phyloP scores from a whole-genome alignment of 2,113 vertebrate species.

The Erpornis zantholeuca region DNA sequence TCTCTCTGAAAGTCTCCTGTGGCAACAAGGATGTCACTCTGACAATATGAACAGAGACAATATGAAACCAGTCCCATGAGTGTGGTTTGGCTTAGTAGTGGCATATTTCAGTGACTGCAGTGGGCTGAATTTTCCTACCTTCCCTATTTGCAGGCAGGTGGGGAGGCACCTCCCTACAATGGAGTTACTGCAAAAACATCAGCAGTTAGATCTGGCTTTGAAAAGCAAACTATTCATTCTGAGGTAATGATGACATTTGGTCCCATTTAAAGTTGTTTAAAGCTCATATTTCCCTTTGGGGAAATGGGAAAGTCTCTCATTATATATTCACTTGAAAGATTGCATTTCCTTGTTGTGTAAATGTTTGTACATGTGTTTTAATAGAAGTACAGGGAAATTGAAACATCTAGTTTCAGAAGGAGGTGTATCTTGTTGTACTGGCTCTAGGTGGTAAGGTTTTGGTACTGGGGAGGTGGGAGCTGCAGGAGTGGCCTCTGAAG shows the following conservation, averaged over 20 bases:
- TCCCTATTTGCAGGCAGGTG: not conserved
- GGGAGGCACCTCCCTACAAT: not conserved
- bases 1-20: not conserved
- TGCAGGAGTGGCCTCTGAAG: not conserved
- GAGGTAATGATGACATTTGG: not conserved
- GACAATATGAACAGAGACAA: not conserved
- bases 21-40: not conserved
- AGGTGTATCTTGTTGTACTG: not conserved
- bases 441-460: not conserved
- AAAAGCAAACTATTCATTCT: not conserved
- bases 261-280: not conserved
- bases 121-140: not conserved
- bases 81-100: no score
- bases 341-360: not conserved
- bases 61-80: accelerated
- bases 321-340: not conserved
- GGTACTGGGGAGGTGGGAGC: not conserved
- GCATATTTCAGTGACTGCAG: not conserved
- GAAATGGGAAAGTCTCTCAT: not conserved
- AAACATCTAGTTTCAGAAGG: not conserved
- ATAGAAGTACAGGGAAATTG: not conserved
- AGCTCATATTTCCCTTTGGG: not conserved
- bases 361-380: not conserved
- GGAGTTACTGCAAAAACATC: not conserved
- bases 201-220: not conserved